These are phyloP conservation scores for Misgurnus anguillicaudatus DNA, from an alignment of 2,113 vertebrate species.

Conservation along the genomic window DNA sequence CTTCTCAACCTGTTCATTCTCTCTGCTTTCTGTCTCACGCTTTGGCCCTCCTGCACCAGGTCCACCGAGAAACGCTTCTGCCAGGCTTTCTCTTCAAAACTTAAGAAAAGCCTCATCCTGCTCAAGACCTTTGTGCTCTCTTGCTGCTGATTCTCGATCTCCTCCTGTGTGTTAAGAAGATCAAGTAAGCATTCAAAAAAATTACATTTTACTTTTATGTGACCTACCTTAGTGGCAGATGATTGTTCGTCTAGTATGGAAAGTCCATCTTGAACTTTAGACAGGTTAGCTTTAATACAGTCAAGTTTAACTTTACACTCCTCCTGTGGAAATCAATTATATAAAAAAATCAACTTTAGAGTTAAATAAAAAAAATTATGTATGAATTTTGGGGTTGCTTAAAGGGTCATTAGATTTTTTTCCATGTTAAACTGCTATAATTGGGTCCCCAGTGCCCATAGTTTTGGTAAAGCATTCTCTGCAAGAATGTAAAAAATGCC, in stretches of 20 bases:
- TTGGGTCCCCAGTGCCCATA: too few relatives aligned
- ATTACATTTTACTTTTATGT: too few relatives aligned
- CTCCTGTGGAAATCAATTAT: conserved; percentile 20
- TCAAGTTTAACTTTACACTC: conserved; percentile 31
- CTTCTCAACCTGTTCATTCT: conserved; percentile 26
- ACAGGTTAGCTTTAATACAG: conserved; percentile 11
- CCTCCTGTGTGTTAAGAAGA: neutral
- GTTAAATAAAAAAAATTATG: neutral
- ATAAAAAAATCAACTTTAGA: neutral
- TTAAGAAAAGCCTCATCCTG: conserved; percentile 45
- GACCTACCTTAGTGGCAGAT: conserved; percentile 28
- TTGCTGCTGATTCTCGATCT: conserved; percentile 26
- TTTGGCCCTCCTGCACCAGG: conserved; percentile 15
- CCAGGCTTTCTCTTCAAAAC: conserved; percentile 48
- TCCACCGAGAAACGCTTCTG: conserved; percentile 50
- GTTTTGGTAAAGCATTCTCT: too few relatives aligned
- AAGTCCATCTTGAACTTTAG: conserved; percentile 20
- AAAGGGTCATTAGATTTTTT: too few relatives aligned
- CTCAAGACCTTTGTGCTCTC: conserved; percentile 33
- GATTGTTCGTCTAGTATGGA: conserved; percentile 26
- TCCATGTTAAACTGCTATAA: too few relatives aligned
- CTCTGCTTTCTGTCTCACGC: neutral
- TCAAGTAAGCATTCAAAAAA: neutral
- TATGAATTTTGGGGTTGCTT: neutral
- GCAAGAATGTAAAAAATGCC: too few relatives aligned